Base-by-base conservation (phyloP, 2,113 vertebrate genomes). In the Silurus asotus region DNA sequence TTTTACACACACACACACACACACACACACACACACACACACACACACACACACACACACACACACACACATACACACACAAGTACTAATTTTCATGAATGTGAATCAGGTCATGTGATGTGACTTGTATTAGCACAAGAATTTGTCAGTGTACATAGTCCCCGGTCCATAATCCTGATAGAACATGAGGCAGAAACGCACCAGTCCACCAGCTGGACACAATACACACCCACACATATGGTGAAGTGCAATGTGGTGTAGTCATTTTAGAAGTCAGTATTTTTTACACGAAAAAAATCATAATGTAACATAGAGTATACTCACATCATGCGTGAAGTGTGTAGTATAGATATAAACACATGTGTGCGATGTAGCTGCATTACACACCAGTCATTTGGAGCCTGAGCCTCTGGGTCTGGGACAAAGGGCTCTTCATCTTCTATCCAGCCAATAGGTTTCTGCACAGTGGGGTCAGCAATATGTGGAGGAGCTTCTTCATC, bases 401-500 rank as follows among this genome's bases (percentile, higher is more conserved):
- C 95, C 87, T 96, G 95, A 56, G 96, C 96, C 88, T 96, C 94
- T 55, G 96, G 95, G 58, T 97, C 95, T 7, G 95, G 91, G 49
- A 96, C 90, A 13, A 97, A 96, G 37, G 96, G 95, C 1, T 95
- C 95, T 51, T 96, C 96, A 87, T 96, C 94, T 92, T 96, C 96
- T 88, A 96, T 90, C 96, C 96, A 97, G 64, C 95, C 96, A 51
- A 94, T 93, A 13, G 96, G 96, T 87, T 95, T 97, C 84, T 94
- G 94, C 58, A 93, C 95, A 0, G 93, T 93, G 62, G 96, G 95
- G 92, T 97, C 96, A 0, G 94, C 89, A 0, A 96, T 95, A 90
- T 96, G 94, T 84, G 93, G 93, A 84, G 95, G 96, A 69, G 96
- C 96, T 90, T 96, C 95, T 88, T 97, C 96, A 91, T 97, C 96